These are phyloP conservation scores for Dasysyrphus tricinctus DNA, from an alignment of 2,888 invertebrate species.

Conservation along the genomic window DNA sequence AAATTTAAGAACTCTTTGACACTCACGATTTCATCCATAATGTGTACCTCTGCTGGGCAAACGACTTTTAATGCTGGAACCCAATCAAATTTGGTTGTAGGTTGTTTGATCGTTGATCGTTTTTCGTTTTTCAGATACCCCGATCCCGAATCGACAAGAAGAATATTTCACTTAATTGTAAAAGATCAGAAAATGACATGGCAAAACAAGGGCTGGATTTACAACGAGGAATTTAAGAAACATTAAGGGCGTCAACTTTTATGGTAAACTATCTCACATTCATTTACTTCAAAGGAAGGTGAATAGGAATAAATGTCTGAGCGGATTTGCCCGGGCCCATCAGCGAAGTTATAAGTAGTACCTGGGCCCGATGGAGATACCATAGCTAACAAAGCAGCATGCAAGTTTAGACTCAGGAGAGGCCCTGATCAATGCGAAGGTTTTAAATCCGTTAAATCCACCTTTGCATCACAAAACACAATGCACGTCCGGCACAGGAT, in stretches of 20 bases:
- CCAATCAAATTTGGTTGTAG: constrained; percentile 7
- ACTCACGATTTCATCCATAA: constrained; percentile 49
- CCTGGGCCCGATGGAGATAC: too few species aligned
- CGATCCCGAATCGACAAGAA: constrained; percentile 5
- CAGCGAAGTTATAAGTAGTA: too few species aligned
- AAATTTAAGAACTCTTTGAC: constrained; percentile 14
- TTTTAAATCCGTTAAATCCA: not conserved
- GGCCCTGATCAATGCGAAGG: not conserved
- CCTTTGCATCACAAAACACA: not conserved
- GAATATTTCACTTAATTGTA: constrained; percentile 61
- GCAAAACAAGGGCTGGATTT: not conserved
- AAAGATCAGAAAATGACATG: not conserved
- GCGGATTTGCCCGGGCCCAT: too few species aligned
- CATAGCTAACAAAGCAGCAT: too few species aligned
- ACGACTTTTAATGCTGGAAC: constrained; percentile 25
- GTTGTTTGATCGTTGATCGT: constrained; percentile 5
- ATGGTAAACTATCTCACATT: too few species aligned
- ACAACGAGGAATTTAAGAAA: not conserved
- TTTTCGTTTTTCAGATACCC: not conserved
- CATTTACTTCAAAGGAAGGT: too few species aligned
- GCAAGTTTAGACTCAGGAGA: too few species aligned
- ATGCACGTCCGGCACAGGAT: constrained; percentile 46
- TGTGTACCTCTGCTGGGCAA: not conserved
- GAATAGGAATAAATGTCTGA: too few species aligned
- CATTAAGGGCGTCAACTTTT: not conserved